A percentile compares a stretch with the other conserved stretches of the same genome.
Evolutionary conservation across 2,888 invertebrate genomes (phyloP).

Genomic region (Amblyjoppa proteus): DNA sequence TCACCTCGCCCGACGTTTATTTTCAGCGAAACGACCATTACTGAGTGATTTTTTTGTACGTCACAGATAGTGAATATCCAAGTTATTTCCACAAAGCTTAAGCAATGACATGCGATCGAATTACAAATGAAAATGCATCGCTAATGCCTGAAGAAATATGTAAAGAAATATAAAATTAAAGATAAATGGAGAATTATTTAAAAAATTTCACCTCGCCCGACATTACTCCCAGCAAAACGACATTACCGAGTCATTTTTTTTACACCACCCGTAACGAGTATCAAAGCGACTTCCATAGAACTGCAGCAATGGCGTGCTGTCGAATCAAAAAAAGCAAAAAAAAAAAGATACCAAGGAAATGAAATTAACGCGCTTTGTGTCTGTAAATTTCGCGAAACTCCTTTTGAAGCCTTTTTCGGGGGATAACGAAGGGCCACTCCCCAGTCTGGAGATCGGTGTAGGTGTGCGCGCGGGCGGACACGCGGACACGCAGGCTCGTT

Average conservation of each 20-base stretch:
- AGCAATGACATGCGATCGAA: neutral
- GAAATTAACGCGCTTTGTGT: slow-evolving; percentile 46
- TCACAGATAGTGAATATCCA: no score
- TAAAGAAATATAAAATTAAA: neutral
- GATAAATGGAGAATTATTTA: neutral
- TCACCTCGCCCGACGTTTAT: no score
- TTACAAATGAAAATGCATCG: neutral
- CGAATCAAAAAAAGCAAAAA: neutral
- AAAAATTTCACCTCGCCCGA: neutral
- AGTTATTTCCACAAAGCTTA: no score
- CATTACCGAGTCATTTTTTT: neutral
- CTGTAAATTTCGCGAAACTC: slow-evolving; percentile 40
- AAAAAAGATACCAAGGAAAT: slow-evolving; percentile 4
- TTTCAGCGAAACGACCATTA: no score
- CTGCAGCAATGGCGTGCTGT: slow-evolving; percentile 3
- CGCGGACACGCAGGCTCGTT: slow-evolving; percentile 45
- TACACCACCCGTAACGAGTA: neutral
- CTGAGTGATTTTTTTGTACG: no score
- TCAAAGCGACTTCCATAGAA: neutral
- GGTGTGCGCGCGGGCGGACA: slow-evolving; percentile 10
- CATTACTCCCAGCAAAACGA: no score
- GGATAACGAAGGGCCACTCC: slow-evolving; percentile 62
- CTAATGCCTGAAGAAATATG: neutral
- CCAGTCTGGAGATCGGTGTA: slow-evolving; percentile 22
- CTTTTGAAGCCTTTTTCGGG: slow-evolving; percentile 33